Evolutionary conservation across 1,140 invertebrate species (phyloP), one percentile per base, ranked within the genome.

Genomic region (Danaus melanippus): DNA sequence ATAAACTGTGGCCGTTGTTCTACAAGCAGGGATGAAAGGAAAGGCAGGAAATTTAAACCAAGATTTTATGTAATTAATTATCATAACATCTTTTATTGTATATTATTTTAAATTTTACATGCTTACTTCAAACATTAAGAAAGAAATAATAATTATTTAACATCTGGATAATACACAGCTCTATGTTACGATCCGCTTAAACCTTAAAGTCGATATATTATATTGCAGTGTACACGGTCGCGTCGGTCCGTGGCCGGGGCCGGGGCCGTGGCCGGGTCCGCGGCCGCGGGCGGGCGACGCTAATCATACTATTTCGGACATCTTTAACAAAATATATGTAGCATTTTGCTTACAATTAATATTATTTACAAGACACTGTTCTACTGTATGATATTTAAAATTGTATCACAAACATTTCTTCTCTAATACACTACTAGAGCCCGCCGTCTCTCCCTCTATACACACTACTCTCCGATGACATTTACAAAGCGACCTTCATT

Each of bases 61-160:
- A 84, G 75, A 78, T 78, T 80, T 79, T 83, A 81, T 83, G 80
- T 84, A 84, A 84, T 83, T 83, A 83, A 82, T 86, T 86, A 86
- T 86, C 74, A 79, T 86, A 86, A 86, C 83, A 86, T 84, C 80
- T 86, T 84, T 86, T 86, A 86, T 86, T 86, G 79, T 86, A 84
- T 86, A 86, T 83, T 86, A 82, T 82, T 81, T 82, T 82, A 79
- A 85, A 86, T 86, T 84, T 86, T 86, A 86, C 81, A 84, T 86
- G 81, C 79, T 86, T 86, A 86, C 72, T 79, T 84, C 72, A 86
- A 86, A 86, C 83, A 84, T 86, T 84, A 81, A 80, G 79, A 79
- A 78, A 75, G 72, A 86, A 83, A 83, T 81, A 86, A 84, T 79
- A 84, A 86, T 32, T 84, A 84, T 84, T 83, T 80, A 83, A 86